These are phyloP conservation scores for Corythaixoides concolor DNA, from an alignment of 2,113 vertebrate species.

Conservation along the genomic window DNA sequence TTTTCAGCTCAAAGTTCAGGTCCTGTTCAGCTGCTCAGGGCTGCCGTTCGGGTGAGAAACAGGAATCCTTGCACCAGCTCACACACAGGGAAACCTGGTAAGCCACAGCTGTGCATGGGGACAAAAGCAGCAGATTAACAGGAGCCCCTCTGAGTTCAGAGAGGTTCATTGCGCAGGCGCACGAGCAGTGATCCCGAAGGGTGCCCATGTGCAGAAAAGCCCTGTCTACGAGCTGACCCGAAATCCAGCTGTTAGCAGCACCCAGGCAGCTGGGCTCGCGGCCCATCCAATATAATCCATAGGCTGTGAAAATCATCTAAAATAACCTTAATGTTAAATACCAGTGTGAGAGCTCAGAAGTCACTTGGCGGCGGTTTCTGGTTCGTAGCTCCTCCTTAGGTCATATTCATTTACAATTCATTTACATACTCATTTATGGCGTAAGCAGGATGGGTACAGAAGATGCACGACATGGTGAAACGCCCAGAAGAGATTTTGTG, in stretches of 20 bases:
- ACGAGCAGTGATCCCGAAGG: fast-evolving
- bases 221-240: background rate
- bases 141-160: background rate
- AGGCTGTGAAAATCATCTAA: background rate
- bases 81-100: background rate
- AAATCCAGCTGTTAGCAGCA: background rate
- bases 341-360: background rate
- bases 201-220: background rate
- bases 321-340: background rate
- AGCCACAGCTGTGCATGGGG: background rate
- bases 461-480: background rate
- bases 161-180: background rate
- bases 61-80: background rate
- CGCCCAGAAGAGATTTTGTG: background rate
- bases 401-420: background rate
- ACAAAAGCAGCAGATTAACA: background rate
- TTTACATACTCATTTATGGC: too few relatives aligned
- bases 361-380: fast-evolving
- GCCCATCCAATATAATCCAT: background rate
- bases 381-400: background rate
- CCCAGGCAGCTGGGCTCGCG: background rate
- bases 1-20: background rate
- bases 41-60: background rate
- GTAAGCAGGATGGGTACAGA: background rate
- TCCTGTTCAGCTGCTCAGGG: background rate